Base-by-base conservation (phyloP, 2,113 vertebrate species). In the Ochotona curzoniae region DNA sequence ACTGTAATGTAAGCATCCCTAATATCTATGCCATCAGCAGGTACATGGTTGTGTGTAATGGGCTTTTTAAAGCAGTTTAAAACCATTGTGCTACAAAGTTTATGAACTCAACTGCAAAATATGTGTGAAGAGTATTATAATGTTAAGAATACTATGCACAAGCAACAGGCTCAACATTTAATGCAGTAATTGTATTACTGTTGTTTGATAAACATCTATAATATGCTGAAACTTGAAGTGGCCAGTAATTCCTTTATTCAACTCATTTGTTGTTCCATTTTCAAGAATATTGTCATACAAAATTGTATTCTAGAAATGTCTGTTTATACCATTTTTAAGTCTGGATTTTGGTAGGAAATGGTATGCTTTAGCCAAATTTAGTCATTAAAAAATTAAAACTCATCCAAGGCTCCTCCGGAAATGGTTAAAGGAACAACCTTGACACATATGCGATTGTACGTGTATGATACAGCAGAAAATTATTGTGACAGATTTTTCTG, bases 301-400 rank as follows among this genome's bases (percentile, higher is more conserved):
- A 64, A 86, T 82, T 78, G 83, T 69, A 83, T 95, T 95, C 35
- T 73, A 9, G 7, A 71, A 84, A 76, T 75, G 2, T 63, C 26
- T 80, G 25, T 10, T 63, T 35, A 10, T 44, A 35, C 7, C 86
- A 66, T 71, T 94, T 91, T 15, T 5, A 51, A 74, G 12, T 83
- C 26, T 90, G 21, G 83, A 51, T 78, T 81, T 12, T 79, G 30
- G 12, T n/a, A 63, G 6, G 17, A 3, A 91, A 91, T 75, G 51
- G 26, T 38, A 61, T 21, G n/a, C 23, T 38, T 73, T 30, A 20
- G 44, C 1, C 51, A 7, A 64, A 71, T 57, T 94, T 69, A 61
- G 13, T 78, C 11, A 32, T 18, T 63, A 51, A 54, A 51, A 66
- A 71, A 54, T n/a, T 26, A 63, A 83, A 73, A 74, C n/a, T 13